A percentile compares a stretch with the other conserved stretches of the same genome.
Conservation (phyloP, 2,797 vertebrate genomes). For the Chiroxiphia lanceolata region DNA sequence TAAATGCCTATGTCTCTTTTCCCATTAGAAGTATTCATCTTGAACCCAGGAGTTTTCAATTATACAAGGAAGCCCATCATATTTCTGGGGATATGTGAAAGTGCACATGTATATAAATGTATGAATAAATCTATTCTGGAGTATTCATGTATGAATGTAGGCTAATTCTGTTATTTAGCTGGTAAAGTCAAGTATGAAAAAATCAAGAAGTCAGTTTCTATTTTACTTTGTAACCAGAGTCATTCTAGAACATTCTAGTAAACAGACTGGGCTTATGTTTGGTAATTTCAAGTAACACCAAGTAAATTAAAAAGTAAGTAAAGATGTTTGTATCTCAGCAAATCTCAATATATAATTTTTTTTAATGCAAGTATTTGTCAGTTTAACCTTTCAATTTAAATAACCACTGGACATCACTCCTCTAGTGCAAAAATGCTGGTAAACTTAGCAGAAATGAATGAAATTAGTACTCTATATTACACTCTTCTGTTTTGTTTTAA, state of each 20-base stretch:
- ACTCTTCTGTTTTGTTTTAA: not conserved
- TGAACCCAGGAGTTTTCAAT: not conserved
- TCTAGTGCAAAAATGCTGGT: not conserved
- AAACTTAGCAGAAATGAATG: not conserved
- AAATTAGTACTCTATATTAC: not conserved
- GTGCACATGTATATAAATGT: not conserved
- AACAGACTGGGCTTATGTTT: not conserved
- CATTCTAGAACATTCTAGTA: not conserved
- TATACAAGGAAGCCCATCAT: not conserved
- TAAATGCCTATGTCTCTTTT: not conserved
- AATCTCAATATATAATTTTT: not conserved
- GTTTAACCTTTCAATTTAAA: not conserved
- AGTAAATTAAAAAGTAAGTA: not conserved
- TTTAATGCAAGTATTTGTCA: not conserved
- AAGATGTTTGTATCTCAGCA: not conserved
- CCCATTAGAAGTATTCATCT: not conserved
- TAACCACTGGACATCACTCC: not conserved
- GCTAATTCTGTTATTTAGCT: not conserved
- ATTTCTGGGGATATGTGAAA: not conserved
- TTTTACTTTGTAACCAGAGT: not conserved
- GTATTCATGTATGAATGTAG: not conserved
- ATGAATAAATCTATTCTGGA: not conserved
- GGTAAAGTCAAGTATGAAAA: not conserved
- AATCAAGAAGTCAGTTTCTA: not conserved
- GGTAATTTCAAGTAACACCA: not conserved